A percentile compares a stretch with the other conserved stretches of the same genome.
Conservation (phyloP, 1,140 invertebrate genomes). For the Ips typographus region DNA sequence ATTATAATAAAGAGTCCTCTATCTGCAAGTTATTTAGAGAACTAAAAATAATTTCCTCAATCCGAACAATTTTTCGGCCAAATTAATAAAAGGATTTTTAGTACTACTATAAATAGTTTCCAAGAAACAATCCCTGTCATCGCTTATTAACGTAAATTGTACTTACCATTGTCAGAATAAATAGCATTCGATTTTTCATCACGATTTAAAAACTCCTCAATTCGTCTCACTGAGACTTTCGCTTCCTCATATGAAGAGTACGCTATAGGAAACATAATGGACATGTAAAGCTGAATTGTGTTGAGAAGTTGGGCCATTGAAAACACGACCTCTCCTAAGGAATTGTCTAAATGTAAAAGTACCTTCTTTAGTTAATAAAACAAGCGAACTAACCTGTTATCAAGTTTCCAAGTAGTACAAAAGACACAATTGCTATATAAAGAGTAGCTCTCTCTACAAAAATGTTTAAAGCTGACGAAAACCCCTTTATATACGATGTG, state of each 20-base stretch:
- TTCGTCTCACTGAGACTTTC: conserved; percentile 63
- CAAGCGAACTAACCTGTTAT: conserved; percentile 56
- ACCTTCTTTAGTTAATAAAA: too few species aligned
- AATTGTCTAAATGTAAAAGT: too few species aligned
- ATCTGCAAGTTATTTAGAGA: too few species aligned
- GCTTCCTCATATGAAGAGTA: conserved; percentile 54
- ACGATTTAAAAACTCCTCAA: conserved; percentile 58
- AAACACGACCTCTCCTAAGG: conserved; percentile 65
- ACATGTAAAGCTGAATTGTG: conserved; percentile 70
- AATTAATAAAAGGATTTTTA: too few species aligned
- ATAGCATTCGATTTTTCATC: conserved; percentile 39
- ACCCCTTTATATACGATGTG: conserved; percentile 70
- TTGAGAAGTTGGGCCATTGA: conserved; percentile 75
- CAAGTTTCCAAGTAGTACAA: conserved; percentile 62
- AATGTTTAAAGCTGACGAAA: conserved; percentile 65
- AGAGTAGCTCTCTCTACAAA: conserved; percentile 71
- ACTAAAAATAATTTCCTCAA: too few species aligned
- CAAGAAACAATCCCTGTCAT: too few species aligned
- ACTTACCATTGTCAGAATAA: conserved; percentile 11
- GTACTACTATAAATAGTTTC: too few species aligned
- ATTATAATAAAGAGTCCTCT: too few species aligned
- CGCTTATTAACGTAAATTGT: too few species aligned
- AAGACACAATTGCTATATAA: conserved; percentile 68
- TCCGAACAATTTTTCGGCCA: too few species aligned
- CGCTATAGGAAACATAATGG: conserved; percentile 68